Percentiles rank a stretch among this genome's conserved stretches.
Conservation (phyloP, 2,113 vertebrate species). For the Pimephales promelas region DNA sequence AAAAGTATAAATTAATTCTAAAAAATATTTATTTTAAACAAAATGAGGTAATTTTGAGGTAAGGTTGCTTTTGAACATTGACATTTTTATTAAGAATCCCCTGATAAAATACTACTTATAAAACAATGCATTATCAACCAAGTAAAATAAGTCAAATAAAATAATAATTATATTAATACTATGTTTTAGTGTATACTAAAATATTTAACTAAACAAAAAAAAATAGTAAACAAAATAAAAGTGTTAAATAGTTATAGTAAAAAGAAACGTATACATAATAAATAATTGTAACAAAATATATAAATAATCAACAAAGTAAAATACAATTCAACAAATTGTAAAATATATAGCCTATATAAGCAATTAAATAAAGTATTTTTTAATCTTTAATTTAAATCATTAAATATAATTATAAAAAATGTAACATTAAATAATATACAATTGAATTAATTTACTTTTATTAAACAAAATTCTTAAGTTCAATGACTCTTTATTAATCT, state of each 20-base stretch:
- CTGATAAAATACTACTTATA: background rate
- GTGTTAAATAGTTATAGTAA: no score
- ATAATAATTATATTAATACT: background rate
- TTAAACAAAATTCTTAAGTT: background rate
- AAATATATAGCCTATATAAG: background rate
- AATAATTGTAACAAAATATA: background rate
- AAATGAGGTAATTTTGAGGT: background rate
- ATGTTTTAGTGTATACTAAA: no score
- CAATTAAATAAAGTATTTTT: background rate
- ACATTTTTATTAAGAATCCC: no score
- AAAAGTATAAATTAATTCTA: background rate
- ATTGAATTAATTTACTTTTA: background rate
- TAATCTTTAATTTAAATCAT: no score
- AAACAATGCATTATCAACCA: background rate
- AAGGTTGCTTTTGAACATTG: background rate
- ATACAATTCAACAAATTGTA: background rate
- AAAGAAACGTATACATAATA: no score
- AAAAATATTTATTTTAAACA: background rate
- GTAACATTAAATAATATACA: background rate
- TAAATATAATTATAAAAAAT: background rate
- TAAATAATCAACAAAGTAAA: background rate
- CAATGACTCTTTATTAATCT: background rate
- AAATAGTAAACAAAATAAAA: no score
- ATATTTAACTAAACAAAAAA: no score
- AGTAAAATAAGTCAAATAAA: background rate